Evolutionary conservation across 2,113 vertebrate genomes (phyloP).

Genomic region (Datnioides undecimradiatus): DNA sequence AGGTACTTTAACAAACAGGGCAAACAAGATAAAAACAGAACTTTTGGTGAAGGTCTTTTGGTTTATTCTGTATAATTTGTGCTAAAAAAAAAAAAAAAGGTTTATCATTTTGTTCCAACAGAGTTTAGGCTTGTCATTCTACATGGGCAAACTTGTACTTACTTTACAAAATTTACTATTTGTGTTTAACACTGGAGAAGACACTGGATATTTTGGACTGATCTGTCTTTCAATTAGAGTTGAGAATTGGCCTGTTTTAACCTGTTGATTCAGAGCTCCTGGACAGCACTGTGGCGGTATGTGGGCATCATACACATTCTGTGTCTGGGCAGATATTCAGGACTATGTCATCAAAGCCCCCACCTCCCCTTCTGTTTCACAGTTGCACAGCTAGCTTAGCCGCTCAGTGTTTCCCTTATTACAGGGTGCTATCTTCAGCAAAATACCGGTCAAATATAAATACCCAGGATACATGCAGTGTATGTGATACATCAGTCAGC

Average conservation of each 20-base stretch:
- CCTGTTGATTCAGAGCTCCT: not conserved
- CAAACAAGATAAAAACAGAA: not conserved
- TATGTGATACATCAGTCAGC: not conserved
- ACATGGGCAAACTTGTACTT: not conserved
- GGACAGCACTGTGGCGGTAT: no score
- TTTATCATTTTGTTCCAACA: not conserved
- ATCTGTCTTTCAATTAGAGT: not conserved
- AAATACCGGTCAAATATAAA: conserved; percentile 43
- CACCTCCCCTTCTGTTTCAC: conserved; percentile 24
- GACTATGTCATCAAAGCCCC: conserved; percentile 32
- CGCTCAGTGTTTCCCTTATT: conserved; percentile 44
- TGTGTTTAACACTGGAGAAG: not conserved
- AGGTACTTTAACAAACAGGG: not conserved
- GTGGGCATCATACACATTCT: conserved; percentile 30
- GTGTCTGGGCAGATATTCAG: conserved; percentile 18
- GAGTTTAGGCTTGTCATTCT: not conserved
- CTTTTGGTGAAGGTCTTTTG: not conserved
- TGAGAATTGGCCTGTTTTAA: not conserved
- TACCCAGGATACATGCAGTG: not conserved
- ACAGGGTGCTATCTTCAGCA: conserved; percentile 42
- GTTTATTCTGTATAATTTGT: not conserved
- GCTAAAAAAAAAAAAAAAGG: not conserved
- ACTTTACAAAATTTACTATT: not conserved
- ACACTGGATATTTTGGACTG: not conserved
- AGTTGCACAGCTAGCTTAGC: conserved; percentile 36